Base-by-base conservation (phyloP, 2,113 vertebrate genomes). In the Corythornis vintsioides region DNA sequence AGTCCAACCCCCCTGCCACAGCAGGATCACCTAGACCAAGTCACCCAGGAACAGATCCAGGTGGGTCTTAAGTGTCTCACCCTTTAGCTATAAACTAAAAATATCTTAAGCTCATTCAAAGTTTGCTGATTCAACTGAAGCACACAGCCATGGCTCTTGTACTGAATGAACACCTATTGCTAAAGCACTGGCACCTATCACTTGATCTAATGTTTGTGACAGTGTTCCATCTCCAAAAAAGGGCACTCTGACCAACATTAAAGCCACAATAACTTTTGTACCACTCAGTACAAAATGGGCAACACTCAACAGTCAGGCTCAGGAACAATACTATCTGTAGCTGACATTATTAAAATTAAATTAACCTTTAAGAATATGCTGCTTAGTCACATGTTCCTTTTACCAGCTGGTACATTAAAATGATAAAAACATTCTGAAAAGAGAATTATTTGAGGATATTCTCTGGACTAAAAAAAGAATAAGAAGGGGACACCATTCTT, bases 11-110 rank as follows among this genome's bases (percentile, higher is more conserved):
- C n/a, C n/a, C n/a, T n/a, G n/a, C n/a, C n/a, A n/a, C n/a, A n/a
- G n/a, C n/a, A n/a, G n/a, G n/a, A n/a, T n/a, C n/a, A n/a, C n/a
- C n/a, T n/a, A n/a, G n/a, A n/a, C n/a, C n/a, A n/a, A n/a, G n/a
- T n/a, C n/a, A n/a, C n/a, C n/a, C n/a, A n/a, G n/a, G n/a, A n/a
- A n/a, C n/a, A n/a, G n/a, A n/a, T n/a, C n/a, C n/a, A n/a, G n/a
- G n/a, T n/a, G n/a, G n/a, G n/a, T n/a, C n/a, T n/a, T n/a, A n/a
- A n/a, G n/a, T n/a, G n/a, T n/a, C n/a, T n/a, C 35, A 76, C 71
- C 84, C 81, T 82, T 89, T 67, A 86, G 92, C 63, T 79, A 85
- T 48, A 91, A 83, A 70, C 70, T 56, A 85, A 77, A 95, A 90
- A 83, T 95, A 88, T 2, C 74, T 63, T 77, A 63, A 75, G 31